Evolutionary conservation across 2,113 vertebrate genomes (phyloP).

Genomic region (Mesembrinibis cayennensis): DNA sequence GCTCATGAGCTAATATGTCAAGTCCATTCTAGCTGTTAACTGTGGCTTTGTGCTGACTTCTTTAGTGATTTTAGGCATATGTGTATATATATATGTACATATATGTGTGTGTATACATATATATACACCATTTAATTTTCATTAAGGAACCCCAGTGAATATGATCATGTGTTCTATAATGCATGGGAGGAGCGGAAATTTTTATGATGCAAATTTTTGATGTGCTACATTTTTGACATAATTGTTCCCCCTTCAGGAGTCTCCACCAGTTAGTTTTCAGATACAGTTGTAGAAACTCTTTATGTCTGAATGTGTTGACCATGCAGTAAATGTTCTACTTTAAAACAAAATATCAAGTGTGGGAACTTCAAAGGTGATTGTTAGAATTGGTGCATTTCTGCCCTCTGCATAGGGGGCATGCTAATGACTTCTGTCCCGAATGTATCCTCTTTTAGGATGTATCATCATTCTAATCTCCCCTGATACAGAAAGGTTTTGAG

Average conservation of each 20-base stretch:
- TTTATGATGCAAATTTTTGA: background rate
- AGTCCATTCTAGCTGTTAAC: background rate
- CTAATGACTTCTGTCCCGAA: background rate
- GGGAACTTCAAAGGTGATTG: background rate
- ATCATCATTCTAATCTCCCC: background rate
- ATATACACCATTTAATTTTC: background rate
- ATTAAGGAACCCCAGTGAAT: background rate
- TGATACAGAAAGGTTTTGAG: background rate
- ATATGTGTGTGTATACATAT: too few relatives aligned
- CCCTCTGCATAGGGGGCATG: accelerated
- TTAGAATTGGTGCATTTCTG: background rate
- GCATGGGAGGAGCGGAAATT: background rate
- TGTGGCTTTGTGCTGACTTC: background rate
- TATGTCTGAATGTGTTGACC: background rate
- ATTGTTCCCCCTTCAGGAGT: background rate
- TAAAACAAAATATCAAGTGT: background rate
- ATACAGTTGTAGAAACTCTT: background rate
- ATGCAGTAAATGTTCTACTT: background rate
- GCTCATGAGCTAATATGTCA: background rate
- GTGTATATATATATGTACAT: background rate
- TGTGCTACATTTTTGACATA: background rate
- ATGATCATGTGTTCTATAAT: background rate
- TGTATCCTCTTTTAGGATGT: background rate
- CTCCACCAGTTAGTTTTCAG: background rate
- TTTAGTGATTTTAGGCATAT: background rate